phyloP scores from a whole-genome alignment of 2,797 vertebrate genomes.

The Tiaroga cobitis region DNA sequence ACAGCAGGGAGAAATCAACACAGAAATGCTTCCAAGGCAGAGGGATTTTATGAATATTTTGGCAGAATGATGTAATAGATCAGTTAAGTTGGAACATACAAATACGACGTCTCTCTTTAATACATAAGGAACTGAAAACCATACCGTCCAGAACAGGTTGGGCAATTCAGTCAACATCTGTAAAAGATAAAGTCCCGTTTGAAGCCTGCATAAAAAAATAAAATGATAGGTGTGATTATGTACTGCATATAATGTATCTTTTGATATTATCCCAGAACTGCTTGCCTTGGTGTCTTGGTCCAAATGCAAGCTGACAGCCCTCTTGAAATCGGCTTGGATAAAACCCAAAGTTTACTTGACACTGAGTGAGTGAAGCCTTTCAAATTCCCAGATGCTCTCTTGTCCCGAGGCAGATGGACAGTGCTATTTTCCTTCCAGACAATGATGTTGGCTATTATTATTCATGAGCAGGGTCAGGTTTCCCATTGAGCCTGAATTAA shows the following conservation, averaged over 20 bases:
- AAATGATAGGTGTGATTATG: conserved; percentile 14
- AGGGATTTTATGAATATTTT: conserved; percentile 14
- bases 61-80: conserved; percentile 14
- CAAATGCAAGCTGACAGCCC: conserved; percentile 2
- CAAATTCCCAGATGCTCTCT: conserved; percentile 52
- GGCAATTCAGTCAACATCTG: conserved; percentile 51
- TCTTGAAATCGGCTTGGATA: conserved; percentile 3
- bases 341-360: conserved; percentile 30
- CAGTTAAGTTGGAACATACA: background rate
- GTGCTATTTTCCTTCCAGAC: conserved; percentile 77
- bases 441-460: conserved; percentile 84
- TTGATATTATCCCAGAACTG: background rate
- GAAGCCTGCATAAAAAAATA: background rate
- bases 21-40: conserved; percentile 4
- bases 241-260: background rate
- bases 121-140: conserved; percentile 15
- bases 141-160: background rate
- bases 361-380: conserved; percentile 49
- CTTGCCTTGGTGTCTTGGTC: background rate
- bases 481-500: conserved; percentile 85
- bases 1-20: conserved; percentile 72
- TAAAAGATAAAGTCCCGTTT: conserved; percentile 36
- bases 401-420: conserved; percentile 78
- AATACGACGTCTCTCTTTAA: conserved; percentile 7
- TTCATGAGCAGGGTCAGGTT: conserved; percentile 83